These are phyloP conservation scores for Azemiops feae DNA, from an alignment of 2,113 vertebrate genomes.

Conservation along the genomic window DNA sequence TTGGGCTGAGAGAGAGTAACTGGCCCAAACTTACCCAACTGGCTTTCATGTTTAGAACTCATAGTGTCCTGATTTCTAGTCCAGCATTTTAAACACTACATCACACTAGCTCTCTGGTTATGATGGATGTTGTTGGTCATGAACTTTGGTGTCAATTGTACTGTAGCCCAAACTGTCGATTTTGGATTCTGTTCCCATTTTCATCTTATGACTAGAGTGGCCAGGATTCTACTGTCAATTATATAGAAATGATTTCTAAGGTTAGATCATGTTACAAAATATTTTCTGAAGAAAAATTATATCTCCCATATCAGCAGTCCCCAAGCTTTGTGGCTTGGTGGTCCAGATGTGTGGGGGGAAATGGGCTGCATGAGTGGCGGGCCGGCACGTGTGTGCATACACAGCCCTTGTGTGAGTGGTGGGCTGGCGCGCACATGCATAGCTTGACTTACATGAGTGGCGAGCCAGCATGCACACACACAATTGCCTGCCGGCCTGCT, in stretches of 20 bases:
- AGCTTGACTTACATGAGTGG: no score
- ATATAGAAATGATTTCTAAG: background rate
- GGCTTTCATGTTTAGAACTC: background rate
- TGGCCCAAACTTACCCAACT: background rate
- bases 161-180: background rate
- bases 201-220: background rate
- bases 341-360: background rate
- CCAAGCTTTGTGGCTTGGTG: background rate
- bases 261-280: background rate
- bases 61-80: background rate
- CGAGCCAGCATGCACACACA: no score
- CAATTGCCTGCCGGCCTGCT: no score
- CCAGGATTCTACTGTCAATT: background rate
- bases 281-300: background rate
- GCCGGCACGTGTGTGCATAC: rapidly evolving
- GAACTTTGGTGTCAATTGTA: background rate
- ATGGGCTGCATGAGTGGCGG: background rate
- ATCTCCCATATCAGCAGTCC: background rate
- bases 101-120: background rate
- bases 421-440: no score
- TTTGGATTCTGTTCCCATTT: background rate
- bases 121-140: background rate
- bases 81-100: background rate
- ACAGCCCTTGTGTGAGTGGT: background rate
- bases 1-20: background rate